A percentile compares a stretch with the other conserved stretches of the same genome.
These are phyloP conservation scores for Sebastes cheni DNA, from an alignment of 2,797 vertebrate species.

Conservation along the genomic window DNA sequence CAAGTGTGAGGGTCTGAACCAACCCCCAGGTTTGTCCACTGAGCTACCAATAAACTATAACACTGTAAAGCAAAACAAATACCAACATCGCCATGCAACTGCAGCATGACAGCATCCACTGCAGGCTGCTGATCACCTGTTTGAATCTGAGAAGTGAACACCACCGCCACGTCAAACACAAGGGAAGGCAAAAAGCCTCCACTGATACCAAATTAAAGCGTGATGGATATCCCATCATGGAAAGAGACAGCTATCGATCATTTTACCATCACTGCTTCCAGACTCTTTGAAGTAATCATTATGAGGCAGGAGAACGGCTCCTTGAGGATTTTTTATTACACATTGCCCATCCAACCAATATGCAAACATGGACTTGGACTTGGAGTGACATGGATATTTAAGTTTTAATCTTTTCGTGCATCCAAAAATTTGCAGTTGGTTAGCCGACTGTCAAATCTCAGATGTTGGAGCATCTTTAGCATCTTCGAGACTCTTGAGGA, in stretches of 20 bases:
- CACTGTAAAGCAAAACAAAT: background rate
- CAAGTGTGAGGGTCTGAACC: background rate
- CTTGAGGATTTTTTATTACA: background rate
- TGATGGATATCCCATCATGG: background rate
- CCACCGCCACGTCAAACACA: background rate
- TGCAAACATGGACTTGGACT: background rate
- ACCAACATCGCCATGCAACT: background rate
- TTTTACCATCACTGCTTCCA: background rate
- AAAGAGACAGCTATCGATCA: background rate
- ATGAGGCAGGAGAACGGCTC: background rate
- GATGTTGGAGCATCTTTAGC: background rate
- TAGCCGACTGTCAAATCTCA: background rate
- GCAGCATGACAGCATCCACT: background rate
- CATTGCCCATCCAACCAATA: background rate
- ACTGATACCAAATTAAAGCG: background rate
- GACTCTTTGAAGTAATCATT: background rate
- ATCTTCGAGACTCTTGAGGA: background rate
- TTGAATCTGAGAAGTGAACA: background rate
- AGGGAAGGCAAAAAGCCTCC: background rate
- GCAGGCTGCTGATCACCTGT: background rate
- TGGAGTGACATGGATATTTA: background rate
- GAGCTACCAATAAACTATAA: background rate
- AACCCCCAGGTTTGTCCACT: background rate
- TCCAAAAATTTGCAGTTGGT: background rate
- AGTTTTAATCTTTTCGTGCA: too few species aligned